Evolutionary conservation across 1,140 invertebrate species (phyloP).

Genomic region (Drosophila dunni): DNA sequence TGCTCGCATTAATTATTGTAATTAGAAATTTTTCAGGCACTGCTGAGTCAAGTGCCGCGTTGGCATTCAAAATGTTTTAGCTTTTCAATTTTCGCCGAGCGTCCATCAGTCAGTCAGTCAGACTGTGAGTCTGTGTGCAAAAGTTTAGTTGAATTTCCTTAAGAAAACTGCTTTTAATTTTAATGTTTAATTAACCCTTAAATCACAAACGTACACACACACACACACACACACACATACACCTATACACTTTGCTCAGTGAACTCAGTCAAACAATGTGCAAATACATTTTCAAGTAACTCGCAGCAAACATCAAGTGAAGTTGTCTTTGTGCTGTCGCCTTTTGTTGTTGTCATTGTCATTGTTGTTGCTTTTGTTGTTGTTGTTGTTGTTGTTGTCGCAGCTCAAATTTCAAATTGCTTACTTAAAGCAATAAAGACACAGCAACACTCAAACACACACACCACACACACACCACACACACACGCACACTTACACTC

Average conservation of each 20-base stretch:
- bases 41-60: constrained; percentile 14
- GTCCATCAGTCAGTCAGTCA: constrained; percentile 38
- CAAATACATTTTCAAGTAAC: constrained; percentile 60
- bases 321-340: constrained; percentile 35
- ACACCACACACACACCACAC: constrained; percentile 18
- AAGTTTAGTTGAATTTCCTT: constrained; percentile 17
- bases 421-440: constrained; percentile 79
- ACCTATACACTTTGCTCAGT: constrained; percentile 1
- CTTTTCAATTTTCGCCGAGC: constrained; percentile 46
- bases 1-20: constrained; percentile 72
- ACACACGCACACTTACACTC: constrained; percentile 1
- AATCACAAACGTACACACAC: constrained; percentile 46
- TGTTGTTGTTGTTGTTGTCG: constrained; percentile 34
- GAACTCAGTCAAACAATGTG: constrained; percentile 65
- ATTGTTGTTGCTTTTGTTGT: constrained; percentile 19
- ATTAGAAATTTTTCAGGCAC: constrained; percentile 71
- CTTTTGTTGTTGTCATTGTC: constrained; percentile 30
- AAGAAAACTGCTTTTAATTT: constrained; percentile 52
- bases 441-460: constrained; percentile 42
- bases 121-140: background rate
- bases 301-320: constrained; percentile 52
- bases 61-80: constrained; percentile 40
- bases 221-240: constrained; percentile 2
- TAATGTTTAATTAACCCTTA: constrained; percentile 73
- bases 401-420: constrained; percentile 79